Base-by-base conservation (phyloP, 2,113 vertebrate genomes). In the Pteruthius melanotis region DNA sequence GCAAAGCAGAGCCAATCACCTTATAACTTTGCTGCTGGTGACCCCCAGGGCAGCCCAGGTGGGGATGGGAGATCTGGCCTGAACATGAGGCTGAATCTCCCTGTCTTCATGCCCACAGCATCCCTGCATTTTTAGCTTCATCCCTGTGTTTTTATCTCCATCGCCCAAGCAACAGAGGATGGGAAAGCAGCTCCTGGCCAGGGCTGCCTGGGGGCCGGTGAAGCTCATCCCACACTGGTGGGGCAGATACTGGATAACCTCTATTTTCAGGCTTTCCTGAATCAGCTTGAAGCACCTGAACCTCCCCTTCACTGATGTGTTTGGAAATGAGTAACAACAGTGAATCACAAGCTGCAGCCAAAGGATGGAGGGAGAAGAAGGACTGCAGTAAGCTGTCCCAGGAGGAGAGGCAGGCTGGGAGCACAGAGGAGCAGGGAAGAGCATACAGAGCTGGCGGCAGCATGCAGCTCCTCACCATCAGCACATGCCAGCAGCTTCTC, bases 201-300 rank as follows among this genome's bases (percentile, higher is more conserved):
- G 49, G 24, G 40, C 44, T 45, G 49, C 33, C 61, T 80, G 37
- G 1, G 2, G 37, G 27, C n/a, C 37, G 20, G 9, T 8, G 24
- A 37, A 14, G 35, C n/a, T 77, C 35, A 47, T 20, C 59, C 31
- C 13, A 3, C 35, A 2, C 53, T 35, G 15, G 5, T 0, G 2
- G 33, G 57, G 57, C 39, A 50, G 26, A 27, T 5, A 20, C 17
- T 44, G 15, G 15, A 31, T 19, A 13, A 44, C 31, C n/a, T 57
- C 53, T 15, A 0, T 10, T 40, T 83, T 42, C 30, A 71, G 70
- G 23, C 19, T 87, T 50, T 45, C 21, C 52, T 16, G 13, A 49
- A 47, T 27, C 57, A 42, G 10, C 47, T 71, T 0, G 0, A 86
- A 60, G 35, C 19, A 8, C 15, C 1, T 1, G 4, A 77, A 7